These are phyloP conservation scores for Pristionchus mayeri DNA, from an alignment of 2,888 invertebrate genomes.

Conservation along the genomic window DNA sequence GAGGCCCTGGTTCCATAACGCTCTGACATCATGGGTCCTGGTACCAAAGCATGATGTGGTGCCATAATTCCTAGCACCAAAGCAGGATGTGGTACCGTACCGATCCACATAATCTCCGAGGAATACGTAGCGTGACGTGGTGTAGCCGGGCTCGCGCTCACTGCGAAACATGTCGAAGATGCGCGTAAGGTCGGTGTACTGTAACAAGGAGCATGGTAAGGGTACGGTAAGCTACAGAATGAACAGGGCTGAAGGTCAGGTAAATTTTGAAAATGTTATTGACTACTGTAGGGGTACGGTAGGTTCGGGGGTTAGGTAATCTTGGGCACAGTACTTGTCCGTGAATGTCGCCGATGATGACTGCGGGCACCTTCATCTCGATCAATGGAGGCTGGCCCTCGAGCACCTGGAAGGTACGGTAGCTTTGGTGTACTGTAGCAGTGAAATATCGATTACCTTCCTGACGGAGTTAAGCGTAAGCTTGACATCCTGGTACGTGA, in stretches of 20 bases:
- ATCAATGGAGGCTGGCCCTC: too few relatives aligned
- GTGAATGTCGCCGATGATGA: too few relatives aligned
- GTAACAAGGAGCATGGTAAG: background rate
- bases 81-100: background rate
- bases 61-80: background rate
- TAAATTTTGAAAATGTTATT: background rate
- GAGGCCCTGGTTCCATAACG: background rate
- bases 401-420: too few relatives aligned
- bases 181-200: conserved; percentile 31
- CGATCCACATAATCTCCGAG: conserved; percentile 46
- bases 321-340: too few relatives aligned
- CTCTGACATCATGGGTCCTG: background rate
- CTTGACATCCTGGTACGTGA: too few relatives aligned
- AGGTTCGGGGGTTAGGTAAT: background rate
- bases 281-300: too few relatives aligned
- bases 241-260: background rate
- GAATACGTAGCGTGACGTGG: conserved; percentile 26
- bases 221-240: background rate
- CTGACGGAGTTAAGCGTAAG: too few relatives aligned
- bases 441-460: too few relatives aligned
- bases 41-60: background rate
- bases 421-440: too few relatives aligned
- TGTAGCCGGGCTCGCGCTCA: conserved; percentile 8
- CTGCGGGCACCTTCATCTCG: too few relatives aligned
- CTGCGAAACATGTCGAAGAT: conserved; percentile 43